Conservation (phyloP, 2,888 invertebrate genomes). For the Parnassius orleans region DNA sequence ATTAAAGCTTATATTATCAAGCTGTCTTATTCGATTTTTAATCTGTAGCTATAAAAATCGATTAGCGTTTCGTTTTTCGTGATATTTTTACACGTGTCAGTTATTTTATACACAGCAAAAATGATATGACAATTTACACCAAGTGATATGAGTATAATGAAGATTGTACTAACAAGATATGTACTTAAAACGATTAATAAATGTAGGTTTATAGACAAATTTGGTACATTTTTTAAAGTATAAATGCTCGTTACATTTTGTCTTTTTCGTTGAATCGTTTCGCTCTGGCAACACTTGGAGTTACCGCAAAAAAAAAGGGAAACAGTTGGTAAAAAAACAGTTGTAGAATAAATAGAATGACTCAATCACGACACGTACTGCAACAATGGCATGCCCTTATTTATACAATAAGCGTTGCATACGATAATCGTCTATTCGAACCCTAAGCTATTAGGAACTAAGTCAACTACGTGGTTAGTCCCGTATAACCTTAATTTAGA, state of each 20-base stretch:
- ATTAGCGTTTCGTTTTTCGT: conserved; percentile 52
- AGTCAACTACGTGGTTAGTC: conserved; percentile 30
- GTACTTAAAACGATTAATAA: conserved; percentile 68
- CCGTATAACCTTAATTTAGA: conserved; percentile 22
- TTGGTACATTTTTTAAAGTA: conserved; percentile 66
- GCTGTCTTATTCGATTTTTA: conserved; percentile 34
- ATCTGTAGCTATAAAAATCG: conserved; percentile 35
- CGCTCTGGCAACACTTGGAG: conserved; percentile 62
- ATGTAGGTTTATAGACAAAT: conserved; percentile 58
- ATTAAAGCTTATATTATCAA: conserved; percentile 55
- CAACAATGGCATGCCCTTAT: conserved; percentile 78
- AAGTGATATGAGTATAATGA: conserved; percentile 75
- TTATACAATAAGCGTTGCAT: conserved; percentile 81
- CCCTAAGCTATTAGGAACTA: conserved; percentile 61
- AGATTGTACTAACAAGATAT: conserved; percentile 79
- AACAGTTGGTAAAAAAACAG: conserved; percentile 23
- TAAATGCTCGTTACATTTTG: conserved; percentile 73
- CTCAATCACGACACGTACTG: conserved; percentile 79
- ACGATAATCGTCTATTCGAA: conserved; percentile 64
- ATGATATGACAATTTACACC: conserved; percentile 79
- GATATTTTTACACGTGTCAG: conserved; percentile 62
- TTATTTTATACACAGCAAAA: conserved; percentile 66
- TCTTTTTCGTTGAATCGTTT: conserved; percentile 70
- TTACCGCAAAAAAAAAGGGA: conserved; percentile 33
- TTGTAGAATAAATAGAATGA: conserved; percentile 49